Base-by-base conservation (phyloP, 2,113 vertebrate species). In the Noctilio leporinus region DNA sequence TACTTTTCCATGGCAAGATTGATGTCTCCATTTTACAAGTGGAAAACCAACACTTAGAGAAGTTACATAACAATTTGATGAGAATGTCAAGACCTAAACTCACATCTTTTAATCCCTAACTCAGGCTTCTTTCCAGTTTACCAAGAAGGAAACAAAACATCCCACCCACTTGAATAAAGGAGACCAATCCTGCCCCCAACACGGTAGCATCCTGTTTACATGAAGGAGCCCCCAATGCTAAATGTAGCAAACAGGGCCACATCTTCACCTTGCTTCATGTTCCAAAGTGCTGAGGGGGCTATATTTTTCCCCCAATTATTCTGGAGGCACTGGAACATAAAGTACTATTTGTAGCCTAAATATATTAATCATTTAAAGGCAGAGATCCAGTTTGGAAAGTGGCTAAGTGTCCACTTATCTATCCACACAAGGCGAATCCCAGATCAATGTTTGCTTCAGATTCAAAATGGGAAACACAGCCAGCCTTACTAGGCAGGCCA, bases 291-390 rank as follows among this genome's bases (percentile, higher is more conserved):
- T 87, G 40, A 89, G 59, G 87, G 45, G 77, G 72, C 72, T 3
- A 0, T 7, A 55, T 59, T 49, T 69, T 64, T 65, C 38, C 30
- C 59, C 53, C 47, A 75, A 47, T 88, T 33, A 72, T 53, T 88
- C 47, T 3, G 38, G 65, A 84, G 72, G 76, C 75, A 47, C 81
- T 1, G 9, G 85, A 43, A 76, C 4, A 0, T 4, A 43, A 86
- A 77, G 91, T 40, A 72, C 94, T 93, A 93, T 94, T 88, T 97
- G 85, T 45, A 94, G 78, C 88, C 86, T 33, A 45, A 51, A 78
- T 43, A 8, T 57, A 94, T 96, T 77, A 96, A 93, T 96, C 77
- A 94, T 95, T 96, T 91, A 96, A 94, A 96, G 12, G 40, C 70
- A 0, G 19, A 95, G 76, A 87, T 49, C 88, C 81, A 47, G 76